Evolutionary conservation across 2,797 vertebrate genomes (phyloP).

Genomic region (Poeciliopsis presidionis): DNA sequence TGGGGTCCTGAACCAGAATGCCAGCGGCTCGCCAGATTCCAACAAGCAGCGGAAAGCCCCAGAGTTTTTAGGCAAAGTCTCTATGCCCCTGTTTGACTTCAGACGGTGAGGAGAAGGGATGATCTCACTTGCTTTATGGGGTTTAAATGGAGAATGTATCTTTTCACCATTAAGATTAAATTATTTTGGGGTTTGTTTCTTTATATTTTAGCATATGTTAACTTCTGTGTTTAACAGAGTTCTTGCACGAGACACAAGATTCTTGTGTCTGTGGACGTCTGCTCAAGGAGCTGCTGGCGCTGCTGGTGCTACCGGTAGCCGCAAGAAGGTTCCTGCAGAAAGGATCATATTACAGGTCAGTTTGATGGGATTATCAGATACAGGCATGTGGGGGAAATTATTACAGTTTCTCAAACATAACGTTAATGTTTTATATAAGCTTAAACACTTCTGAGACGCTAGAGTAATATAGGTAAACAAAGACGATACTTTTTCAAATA

Average conservation of each 20-base stretch:
- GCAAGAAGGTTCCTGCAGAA: slow-evolving; percentile 83
- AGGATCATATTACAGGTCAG: slow-evolving; percentile 91
- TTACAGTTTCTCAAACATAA: not conserved
- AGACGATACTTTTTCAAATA: no score
- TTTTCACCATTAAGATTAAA: not conserved
- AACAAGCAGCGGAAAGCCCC: slow-evolving; percentile 94
- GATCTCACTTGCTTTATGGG: not conserved
- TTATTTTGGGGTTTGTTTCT: not conserved
- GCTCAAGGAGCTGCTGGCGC: slow-evolving; percentile 71
- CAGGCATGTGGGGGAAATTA: not conserved
- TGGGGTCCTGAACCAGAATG: slow-evolving; percentile 91
- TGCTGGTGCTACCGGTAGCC: slow-evolving; percentile 60
- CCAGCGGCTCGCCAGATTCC: slow-evolving; percentile 91
- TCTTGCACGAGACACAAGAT: slow-evolving; percentile 86
- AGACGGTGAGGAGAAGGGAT: slow-evolving; percentile 81
- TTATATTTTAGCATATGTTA: slow-evolving; percentile 1
- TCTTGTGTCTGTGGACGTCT: slow-evolving; percentile 90
- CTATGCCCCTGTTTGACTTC: slow-evolving; percentile 94
- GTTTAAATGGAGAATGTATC: not conserved
- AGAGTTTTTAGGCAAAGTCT: slow-evolving; percentile 91
- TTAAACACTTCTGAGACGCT: not conserved
- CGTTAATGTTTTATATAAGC: not conserved
- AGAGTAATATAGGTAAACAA: not conserved
- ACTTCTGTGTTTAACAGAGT: slow-evolving; percentile 76
- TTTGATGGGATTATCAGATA: not conserved